Base-by-base conservation (phyloP, 2,888 invertebrate species). In the Diadegma fenestrale region DNA sequence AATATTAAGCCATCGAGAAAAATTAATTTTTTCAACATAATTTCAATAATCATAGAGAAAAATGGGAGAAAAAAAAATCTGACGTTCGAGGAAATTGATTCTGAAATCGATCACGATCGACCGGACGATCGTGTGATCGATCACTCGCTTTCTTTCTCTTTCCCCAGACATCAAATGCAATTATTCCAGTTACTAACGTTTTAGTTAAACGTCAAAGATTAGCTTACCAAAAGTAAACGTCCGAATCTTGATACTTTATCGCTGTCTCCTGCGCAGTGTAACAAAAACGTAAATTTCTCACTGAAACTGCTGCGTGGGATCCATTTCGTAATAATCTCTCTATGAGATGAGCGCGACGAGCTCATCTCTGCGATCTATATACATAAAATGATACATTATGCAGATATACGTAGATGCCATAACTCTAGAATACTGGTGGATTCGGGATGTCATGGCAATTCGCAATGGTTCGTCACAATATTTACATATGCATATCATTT, bases 401-500 rank as follows among this genome's bases (percentile, higher is more conserved):
- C 71, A 71, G 71, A 51, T 71, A 51, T 51, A 33, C 48, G 51
- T 75, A 26, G 26, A 73, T 75, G 45, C 3, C 37, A 64, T 17
- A 51, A 30, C 48, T 26, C 17, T n/a, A 37, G 19, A 26, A 19
- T 37, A 19, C 7, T 33, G 41, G 54, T 63, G 64, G 33, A 66
- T 73, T 77, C 73, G 72, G 72, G 80, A 84, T 81, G 80, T 86
- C 88, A 86, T 69, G 87, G 82, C 90, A 79, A 92, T 92, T 91
- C 79, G 90, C 89, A 89, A 91, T 89, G 91, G 90, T 92, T 89
- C 89, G 88, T 92, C 90, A 89, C 90, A 90, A 90, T 93, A 94
- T 93, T 93, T 94, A 93, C 93, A 93, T 94, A 93, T 93, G 94
- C 92, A 93, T 93, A 93, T 92, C 90, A 91, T 91, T 93, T 22